These are phyloP conservation scores for Oreotrochilus melanogaster DNA, from an alignment of 2,113 vertebrate genomes.

Conservation along the genomic window DNA sequence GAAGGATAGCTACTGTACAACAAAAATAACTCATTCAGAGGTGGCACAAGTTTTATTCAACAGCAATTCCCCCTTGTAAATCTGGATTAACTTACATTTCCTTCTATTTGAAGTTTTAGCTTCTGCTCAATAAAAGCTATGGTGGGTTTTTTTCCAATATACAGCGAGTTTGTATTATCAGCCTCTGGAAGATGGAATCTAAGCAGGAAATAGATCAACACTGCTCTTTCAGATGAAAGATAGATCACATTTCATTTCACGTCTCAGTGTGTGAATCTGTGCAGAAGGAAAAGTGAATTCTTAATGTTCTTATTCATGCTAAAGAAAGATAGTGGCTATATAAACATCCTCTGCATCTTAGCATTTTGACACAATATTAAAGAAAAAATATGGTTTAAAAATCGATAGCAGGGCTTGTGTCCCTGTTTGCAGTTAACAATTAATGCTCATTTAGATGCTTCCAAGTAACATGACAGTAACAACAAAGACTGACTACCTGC, in stretches of 20 bases:
- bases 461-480: not conserved
- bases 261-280: not conserved
- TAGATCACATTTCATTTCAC: not conserved
- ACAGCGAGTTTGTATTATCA: slow-evolving; percentile 5
- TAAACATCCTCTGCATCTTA: not conserved
- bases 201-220: not conserved
- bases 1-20: not conserved
- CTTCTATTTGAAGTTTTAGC: not conserved
- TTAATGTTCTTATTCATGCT: not conserved
- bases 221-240: not conserved
- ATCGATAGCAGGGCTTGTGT: not conserved
- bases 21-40: not conserved
- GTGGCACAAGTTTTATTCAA: not conserved
- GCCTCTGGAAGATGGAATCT: not conserved
- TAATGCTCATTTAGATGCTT: not conserved
- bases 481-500: not conserved
- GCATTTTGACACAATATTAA: not conserved
- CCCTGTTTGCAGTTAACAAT: not conserved
- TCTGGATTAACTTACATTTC: not conserved
- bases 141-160: not conserved
- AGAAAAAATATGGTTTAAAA: not conserved
- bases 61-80: not conserved
- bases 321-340: not conserved
- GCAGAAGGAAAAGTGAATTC: not conserved
- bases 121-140: not conserved